These are phyloP conservation scores for Dexiosoma caninum DNA, from an alignment of 2,888 invertebrate species.

Conservation along the genomic window DNA sequence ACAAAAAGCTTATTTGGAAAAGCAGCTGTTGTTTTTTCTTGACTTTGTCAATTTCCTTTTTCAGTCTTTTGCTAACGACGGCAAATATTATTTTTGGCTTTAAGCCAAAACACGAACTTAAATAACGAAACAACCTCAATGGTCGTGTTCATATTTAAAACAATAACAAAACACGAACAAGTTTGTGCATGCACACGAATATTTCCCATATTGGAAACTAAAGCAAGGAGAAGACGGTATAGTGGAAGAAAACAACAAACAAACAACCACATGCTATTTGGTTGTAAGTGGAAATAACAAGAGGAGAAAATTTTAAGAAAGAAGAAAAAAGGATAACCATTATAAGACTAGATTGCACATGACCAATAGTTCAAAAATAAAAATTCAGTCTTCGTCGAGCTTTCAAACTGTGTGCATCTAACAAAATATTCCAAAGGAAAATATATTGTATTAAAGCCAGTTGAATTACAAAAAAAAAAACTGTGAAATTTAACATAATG, in stretches of 20 bases:
- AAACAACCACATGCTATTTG: slow-evolving; percentile 52
- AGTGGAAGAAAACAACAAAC: slow-evolving; percentile 19
- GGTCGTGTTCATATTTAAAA: slow-evolving; percentile 31
- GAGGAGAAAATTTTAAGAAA: slow-evolving; percentile 9
- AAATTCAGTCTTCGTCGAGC: slow-evolving; percentile 77
- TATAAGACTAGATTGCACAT: slow-evolving; percentile 38
- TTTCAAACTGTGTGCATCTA: slow-evolving; percentile 75
- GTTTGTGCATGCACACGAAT: slow-evolving; percentile 29
- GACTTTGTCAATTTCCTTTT: background rate
- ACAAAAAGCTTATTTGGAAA: slow-evolving; percentile 56
- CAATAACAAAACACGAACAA: slow-evolving; percentile 32
- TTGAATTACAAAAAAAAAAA: slow-evolving; percentile 22
- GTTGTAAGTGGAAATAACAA: slow-evolving; percentile 26
- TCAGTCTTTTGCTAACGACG: slow-evolving; percentile 24
- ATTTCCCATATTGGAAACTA: slow-evolving; percentile 24
- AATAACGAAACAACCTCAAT: background rate
- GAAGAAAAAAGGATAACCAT: slow-evolving; percentile 37
- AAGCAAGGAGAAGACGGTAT: background rate
- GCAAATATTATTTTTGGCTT: slow-evolving; percentile 56
- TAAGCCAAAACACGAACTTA: slow-evolving; percentile 55
- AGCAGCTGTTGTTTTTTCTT: slow-evolving; percentile 53
- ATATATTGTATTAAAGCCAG: slow-evolving; percentile 4
- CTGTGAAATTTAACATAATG: slow-evolving; percentile 37
- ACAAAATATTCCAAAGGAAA: slow-evolving; percentile 37
- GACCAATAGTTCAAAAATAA: slow-evolving; percentile 29